Evolutionary conservation across 2,888 invertebrate genomes (phyloP).

Genomic region (Eugnorisma glareosa): DNA sequence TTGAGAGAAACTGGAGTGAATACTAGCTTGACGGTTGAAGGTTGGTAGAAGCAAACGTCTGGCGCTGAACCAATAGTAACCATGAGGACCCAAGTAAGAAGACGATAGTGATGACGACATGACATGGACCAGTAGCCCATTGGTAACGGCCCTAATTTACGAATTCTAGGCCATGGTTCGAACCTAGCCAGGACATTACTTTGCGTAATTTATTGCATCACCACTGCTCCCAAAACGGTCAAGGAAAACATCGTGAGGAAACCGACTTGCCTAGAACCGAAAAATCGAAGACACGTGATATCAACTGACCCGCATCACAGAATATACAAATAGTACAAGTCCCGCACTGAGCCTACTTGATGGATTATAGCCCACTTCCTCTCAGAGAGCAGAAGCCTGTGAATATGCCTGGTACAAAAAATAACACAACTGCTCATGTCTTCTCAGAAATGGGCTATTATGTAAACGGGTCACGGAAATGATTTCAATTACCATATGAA

Average conservation of each 20-base stretch:
- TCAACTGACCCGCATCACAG: not conserved
- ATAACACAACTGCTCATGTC: not conserved
- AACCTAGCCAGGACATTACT: not conserved
- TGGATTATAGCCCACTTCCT: not conserved
- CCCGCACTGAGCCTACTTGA: not conserved
- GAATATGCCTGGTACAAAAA: not conserved
- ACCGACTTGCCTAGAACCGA: not conserved
- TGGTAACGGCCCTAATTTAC: not conserved
- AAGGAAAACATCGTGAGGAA: not conserved
- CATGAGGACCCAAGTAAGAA: no score
- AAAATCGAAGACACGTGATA: not conserved
- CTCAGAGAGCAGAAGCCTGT: not conserved
- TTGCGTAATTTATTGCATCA: not conserved
- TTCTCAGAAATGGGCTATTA: not conserved
- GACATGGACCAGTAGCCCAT: not conserved
- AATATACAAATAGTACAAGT: no score
- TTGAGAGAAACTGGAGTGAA: not conserved
- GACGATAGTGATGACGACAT: not conserved
- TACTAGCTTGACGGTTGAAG: no score
- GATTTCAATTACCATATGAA: slow-evolving; percentile 18
- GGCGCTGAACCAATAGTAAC: no score
- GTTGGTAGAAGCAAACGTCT: no score
- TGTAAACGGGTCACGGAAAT: not conserved
- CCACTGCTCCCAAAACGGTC: not conserved
- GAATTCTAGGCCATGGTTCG: not conserved